A percentile compares a stretch with the other conserved stretches of the same genome.
phyloP scores from a whole-genome alignment of 2,888 invertebrate species.

The Amphipoea oculea region DNA sequence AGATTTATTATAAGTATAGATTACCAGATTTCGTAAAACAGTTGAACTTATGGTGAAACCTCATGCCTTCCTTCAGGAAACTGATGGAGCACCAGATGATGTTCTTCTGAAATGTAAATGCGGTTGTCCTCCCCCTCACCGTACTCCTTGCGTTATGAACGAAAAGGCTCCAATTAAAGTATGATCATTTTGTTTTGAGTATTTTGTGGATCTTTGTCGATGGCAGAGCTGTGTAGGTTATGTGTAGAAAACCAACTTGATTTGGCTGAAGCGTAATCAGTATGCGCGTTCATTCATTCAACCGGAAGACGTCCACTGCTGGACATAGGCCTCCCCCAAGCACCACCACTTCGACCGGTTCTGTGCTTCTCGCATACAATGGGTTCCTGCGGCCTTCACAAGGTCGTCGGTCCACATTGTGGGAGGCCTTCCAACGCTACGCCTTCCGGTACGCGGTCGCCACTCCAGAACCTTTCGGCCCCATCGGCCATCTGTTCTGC shows the following conservation, averaged over 20 bases:
- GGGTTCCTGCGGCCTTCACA: too few relatives aligned
- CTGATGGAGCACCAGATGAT: neutral
- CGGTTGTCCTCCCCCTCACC: neutral
- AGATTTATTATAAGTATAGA: too few relatives aligned
- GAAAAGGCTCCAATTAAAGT: constrained; percentile 11
- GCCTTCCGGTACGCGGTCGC: too few relatives aligned
- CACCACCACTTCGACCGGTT: too few relatives aligned
- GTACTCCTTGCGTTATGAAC: neutral
- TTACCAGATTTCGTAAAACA: neutral
- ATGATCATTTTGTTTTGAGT: constrained; percentile 6
- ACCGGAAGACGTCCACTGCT: too few relatives aligned
- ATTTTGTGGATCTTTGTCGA: neutral
- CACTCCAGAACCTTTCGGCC: too few relatives aligned
- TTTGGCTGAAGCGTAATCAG: neutral
- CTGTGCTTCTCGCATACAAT: too few relatives aligned
- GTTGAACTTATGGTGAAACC: neutral
- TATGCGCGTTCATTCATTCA: too few relatives aligned
- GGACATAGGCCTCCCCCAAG: too few relatives aligned
- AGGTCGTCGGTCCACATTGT: too few relatives aligned
- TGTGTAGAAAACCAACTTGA: neutral
- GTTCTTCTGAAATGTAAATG: neutral
- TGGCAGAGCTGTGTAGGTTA: neutral
- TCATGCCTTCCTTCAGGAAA: neutral
- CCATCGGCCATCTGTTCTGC: too few relatives aligned
- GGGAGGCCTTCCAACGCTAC: too few relatives aligned